These are phyloP conservation scores for Ennomos fuscantarius DNA, from an alignment of 2,888 invertebrate species.

Conservation along the genomic window DNA sequence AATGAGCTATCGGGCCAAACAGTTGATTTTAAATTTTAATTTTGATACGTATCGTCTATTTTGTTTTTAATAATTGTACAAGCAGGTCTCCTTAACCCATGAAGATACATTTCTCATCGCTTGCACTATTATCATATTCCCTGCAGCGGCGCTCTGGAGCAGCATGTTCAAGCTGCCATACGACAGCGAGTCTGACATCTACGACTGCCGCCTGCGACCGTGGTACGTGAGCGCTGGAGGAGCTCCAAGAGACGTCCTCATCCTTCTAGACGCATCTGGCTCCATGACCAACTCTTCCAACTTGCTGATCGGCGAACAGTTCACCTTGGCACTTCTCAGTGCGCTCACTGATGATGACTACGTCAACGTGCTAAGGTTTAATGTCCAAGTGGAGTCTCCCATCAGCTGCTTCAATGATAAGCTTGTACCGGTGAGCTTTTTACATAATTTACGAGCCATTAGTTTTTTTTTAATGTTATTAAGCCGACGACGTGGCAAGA, in stretches of 20 bases:
- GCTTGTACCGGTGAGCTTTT: conserved; percentile 67
- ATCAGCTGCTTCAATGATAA: conserved; percentile 72
- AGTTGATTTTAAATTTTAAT: no score
- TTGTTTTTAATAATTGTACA: no score
- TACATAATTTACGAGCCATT: not conserved
- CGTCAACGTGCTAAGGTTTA: conserved; percentile 74
- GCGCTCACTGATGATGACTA: conserved; percentile 78
- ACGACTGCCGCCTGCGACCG: conserved; percentile 75
- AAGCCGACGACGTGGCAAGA: no score
- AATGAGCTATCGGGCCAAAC: no score
- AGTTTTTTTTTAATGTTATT: no score
- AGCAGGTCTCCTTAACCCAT: no score
- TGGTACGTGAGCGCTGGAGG: conserved; percentile 79
- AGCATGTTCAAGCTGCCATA: conserved; percentile 65
- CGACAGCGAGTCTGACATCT: conserved; percentile 56
- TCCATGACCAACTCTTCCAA: conserved; percentile 76
- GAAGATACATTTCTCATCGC: no score
- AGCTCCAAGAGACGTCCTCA: conserved; percentile 73
- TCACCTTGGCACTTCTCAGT: conserved; percentile 70
- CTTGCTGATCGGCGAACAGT: conserved; percentile 61
- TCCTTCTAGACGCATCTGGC: conserved; percentile 74
- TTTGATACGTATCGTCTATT: no score
- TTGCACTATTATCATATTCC: not conserved
- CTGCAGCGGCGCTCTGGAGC: conserved; percentile 71
- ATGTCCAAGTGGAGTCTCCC: conserved; percentile 64